Evolutionary conservation across 37 sponge, comb jelly and placozoan genomes (phyloP).

Genomic region (Cladorhizidae sp.): DNA sequence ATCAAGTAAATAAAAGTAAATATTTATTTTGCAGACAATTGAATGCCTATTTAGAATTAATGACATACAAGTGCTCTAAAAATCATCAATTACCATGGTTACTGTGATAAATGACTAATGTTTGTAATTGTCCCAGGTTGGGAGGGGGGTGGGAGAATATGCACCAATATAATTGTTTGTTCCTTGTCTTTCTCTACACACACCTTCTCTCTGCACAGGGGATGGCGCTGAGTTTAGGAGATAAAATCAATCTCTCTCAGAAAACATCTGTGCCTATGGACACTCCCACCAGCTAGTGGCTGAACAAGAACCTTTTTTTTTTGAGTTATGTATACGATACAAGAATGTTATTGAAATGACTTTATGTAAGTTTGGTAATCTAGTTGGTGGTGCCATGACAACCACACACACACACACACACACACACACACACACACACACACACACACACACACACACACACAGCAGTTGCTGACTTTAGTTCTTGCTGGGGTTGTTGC

Average conservation of each 20-base stretch:
- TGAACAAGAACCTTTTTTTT: neutral
- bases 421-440: neutral
- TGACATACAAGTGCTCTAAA: neutral
- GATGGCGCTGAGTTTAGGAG: constrained; percentile 98
- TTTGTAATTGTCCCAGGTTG: too few relatives aligned
- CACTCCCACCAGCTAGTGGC: neutral
- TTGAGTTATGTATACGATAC: too few relatives aligned
- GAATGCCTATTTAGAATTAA: too few relatives aligned
- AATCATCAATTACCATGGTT: neutral
- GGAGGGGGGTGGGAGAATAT: too few relatives aligned
- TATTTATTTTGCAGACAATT: too few relatives aligned
- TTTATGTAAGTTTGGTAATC: neutral
- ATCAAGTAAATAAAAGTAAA: too few relatives aligned
- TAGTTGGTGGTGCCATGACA: neutral
- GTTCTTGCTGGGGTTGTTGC: too few relatives aligned
- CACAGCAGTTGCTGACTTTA: too few relatives aligned
- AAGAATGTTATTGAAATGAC: neutral
- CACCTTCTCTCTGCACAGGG: constrained; percentile 55
- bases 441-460: too few relatives aligned
- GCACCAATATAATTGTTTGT: neutral
- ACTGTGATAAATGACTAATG: too few relatives aligned
- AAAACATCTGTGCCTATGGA: constrained; percentile 33
- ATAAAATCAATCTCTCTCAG: constrained; percentile 97
- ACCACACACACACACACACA: neutral
- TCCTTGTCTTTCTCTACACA: neutral